phyloP scores from a whole-genome alignment of 2,888 invertebrate species.

The Caenorhabditis wallacei region DNA sequence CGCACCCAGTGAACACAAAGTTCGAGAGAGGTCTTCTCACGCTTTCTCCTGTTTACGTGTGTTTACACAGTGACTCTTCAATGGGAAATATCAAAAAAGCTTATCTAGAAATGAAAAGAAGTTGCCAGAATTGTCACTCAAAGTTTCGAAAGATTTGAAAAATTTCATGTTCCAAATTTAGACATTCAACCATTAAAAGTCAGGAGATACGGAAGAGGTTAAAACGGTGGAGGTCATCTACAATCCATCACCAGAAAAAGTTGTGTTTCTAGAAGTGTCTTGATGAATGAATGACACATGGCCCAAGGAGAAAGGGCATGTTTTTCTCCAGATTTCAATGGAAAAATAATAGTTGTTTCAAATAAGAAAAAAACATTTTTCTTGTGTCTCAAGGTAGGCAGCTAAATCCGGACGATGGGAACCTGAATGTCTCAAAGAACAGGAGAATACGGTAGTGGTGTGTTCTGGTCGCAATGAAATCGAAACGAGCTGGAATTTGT shows the following conservation, averaged over 20 bases:
- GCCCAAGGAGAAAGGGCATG: slow-evolving; percentile 37
- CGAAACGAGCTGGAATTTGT: slow-evolving; percentile 16
- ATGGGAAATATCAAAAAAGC: slow-evolving; percentile 20
- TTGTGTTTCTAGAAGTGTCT: slow-evolving; percentile 50
- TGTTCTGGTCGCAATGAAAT: slow-evolving; percentile 8
- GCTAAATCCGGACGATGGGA: slow-evolving; percentile 59
- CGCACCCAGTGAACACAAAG: slow-evolving; percentile 61
- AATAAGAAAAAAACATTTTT: slow-evolving; percentile 48
- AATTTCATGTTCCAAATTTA: slow-evolving; percentile 44
- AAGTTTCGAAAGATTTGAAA: slow-evolving; percentile 32
- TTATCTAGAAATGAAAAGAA: slow-evolving; percentile 33
- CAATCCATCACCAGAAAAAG: slow-evolving; percentile 42
- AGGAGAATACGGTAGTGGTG: slow-evolving; percentile 33
- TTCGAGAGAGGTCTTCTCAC: slow-evolving; percentile 60
- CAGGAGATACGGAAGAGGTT: slow-evolving; percentile 41
- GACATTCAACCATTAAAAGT: slow-evolving; percentile 49
- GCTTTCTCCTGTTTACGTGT: slow-evolving; percentile 39
- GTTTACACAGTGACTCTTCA: slow-evolving; percentile 43
- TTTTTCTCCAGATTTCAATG: slow-evolving; percentile 36
- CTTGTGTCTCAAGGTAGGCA: slow-evolving; percentile 46
- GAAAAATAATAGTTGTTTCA: slow-evolving; percentile 23
- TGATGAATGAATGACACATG: slow-evolving; percentile 46
- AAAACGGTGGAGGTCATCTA: slow-evolving; percentile 18
- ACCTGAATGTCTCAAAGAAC: slow-evolving; percentile 46
- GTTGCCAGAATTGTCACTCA: slow-evolving; percentile 23